Evolutionary conservation across 2,113 vertebrate species (phyloP), one percentile per base, ranked within the genome.

Genomic region (Perca fluviatilis): DNA sequence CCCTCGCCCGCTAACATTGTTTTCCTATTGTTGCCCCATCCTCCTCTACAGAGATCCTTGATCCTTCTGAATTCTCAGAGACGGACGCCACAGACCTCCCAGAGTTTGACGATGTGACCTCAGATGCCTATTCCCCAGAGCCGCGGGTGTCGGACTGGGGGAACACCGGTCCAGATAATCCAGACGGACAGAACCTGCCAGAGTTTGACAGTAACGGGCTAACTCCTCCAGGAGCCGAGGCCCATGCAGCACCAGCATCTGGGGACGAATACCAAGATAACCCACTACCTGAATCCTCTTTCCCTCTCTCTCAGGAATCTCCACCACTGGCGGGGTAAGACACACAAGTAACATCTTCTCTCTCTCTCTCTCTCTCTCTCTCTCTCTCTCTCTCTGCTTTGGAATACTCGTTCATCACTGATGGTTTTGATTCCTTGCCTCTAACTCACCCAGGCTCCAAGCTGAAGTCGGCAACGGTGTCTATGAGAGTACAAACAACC

Each of bases 321-420:
- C 53, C 77, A 8, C 27, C 78, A 23, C 36, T 16, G 23, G 27
- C 87, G 43, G 84, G 79, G 95, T 96, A 91, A 91, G 83, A 63
- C 13, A 8, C 63, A 19, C 9, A 1, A 16, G 33, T 46, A 62
- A 36, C 2, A 43, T 43, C 40, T 33, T 3, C 19, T 2, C 19
- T 21, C 30, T 3, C 19, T 21, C 30, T 50, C 19, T 51, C 47
- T 2, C 19, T 19, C 30, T 23, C 57, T 27, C 53, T 43, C 5
- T 2, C 5, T 8, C 4, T 3, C 6, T 43, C 14, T 23, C 12
- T 50, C 19, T 51, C 47, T 40, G 3, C 21, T 66, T 71, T 69
- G 3, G 67, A 76, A 60, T 64, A 5, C 16, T 4, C 18, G 4
- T 15, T 67, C 27, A 18, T 67, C 25, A n/a, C 36, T 27, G 23